Evolutionary conservation across 2,113 vertebrate genomes (phyloP).

Genomic region (Budorcas taxicolor): DNA sequence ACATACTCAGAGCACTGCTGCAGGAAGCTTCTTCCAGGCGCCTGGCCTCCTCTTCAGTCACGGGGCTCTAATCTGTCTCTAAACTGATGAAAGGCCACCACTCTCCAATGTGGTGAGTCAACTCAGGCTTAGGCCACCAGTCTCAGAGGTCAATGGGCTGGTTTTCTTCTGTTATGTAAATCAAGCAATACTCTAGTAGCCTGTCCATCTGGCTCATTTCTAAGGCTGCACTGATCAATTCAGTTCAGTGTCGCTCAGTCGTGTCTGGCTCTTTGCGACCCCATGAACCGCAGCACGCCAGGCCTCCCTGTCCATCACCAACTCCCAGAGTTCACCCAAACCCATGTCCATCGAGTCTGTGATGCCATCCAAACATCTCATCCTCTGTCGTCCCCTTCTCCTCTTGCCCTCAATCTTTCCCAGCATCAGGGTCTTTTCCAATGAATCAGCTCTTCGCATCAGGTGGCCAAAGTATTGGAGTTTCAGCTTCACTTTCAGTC

Average conservation of each 20-base stretch:
- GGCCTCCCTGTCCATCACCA: too few species aligned
- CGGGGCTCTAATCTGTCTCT: not conserved
- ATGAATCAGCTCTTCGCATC: not conserved
- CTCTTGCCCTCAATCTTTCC: too few species aligned
- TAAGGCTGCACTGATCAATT: not conserved
- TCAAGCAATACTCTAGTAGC: not conserved
- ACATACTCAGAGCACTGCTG: not conserved
- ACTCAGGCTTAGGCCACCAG: not conserved
- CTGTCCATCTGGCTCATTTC: not conserved
- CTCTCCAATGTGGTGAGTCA: not conserved
- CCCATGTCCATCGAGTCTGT: too few species aligned
- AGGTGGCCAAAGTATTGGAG: not conserved
- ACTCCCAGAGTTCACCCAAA: too few species aligned
- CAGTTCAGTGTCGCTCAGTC: not conserved
- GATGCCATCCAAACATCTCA: too few species aligned
- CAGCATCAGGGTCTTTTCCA: too few species aligned
- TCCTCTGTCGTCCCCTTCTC: too few species aligned
- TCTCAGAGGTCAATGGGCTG: not conserved
- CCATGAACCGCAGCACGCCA: fast-evolving
- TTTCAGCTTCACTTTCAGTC: not conserved
- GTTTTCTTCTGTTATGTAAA: not conserved
- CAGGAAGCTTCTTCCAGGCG: not conserved
- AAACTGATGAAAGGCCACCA: not conserved
- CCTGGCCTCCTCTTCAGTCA: not conserved
- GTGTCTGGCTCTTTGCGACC: fast-evolving